These are phyloP conservation scores for Pontoporia blainvillei DNA, from an alignment of 2,113 vertebrate species.

Conservation along the genomic window DNA sequence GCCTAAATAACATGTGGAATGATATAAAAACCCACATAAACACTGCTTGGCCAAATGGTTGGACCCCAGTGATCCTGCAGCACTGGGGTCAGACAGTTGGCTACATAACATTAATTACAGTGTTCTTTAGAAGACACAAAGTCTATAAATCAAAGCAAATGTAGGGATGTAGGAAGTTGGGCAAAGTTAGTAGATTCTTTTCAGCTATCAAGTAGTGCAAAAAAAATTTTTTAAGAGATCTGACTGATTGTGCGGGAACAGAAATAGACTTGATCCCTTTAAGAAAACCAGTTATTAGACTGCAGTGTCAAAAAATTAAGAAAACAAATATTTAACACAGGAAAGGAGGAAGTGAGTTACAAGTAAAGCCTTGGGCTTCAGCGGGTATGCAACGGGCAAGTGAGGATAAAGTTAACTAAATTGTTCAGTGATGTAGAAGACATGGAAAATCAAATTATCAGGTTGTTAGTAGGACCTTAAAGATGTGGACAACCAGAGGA, in stretches of 20 bases:
- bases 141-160: neutral
- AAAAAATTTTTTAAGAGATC: neutral
- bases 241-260: neutral
- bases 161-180: neutral
- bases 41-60: neutral
- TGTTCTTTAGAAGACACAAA: neutral
- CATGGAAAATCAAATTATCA: neutral
- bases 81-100: neutral
- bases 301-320: neutral
- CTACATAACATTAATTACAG: neutral
- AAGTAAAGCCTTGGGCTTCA: neutral
- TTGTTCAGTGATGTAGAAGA: neutral
- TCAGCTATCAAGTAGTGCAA: neutral
- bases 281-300: neutral
- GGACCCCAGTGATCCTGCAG: neutral
- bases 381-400: neutral
- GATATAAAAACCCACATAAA: neutral
- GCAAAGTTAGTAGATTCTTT: neutral
- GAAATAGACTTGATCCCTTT: neutral
- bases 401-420: neutral
- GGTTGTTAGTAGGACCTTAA: neutral
- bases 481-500: neutral
- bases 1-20: neutral
- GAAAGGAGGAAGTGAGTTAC: neutral
- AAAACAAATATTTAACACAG: neutral